Evolutionary conservation across 2,797 vertebrate genomes (phyloP).

Genomic region (Chloroceryle inda): DNA sequence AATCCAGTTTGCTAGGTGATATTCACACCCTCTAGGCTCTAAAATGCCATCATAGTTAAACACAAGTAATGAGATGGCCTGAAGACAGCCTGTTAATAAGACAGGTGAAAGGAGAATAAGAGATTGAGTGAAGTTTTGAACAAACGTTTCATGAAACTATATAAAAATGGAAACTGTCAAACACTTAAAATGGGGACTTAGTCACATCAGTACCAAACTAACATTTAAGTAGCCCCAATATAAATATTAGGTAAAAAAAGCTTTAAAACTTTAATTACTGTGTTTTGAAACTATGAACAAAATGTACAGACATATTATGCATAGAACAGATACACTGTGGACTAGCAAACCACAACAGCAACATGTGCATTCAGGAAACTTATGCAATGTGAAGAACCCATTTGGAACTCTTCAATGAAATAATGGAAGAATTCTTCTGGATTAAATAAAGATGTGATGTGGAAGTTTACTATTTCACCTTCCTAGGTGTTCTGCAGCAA

Average conservation of each 20-base stretch:
- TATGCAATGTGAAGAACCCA: neutral
- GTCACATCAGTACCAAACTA: neutral
- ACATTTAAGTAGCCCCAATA: neutral
- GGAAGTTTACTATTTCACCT: neutral
- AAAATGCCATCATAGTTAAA: neutral
- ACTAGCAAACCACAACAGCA: neutral
- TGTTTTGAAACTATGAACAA: neutral
- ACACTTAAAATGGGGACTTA: neutral
- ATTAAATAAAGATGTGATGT: neutral
- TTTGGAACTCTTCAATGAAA: neutral
- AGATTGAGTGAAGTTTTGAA: neutral
- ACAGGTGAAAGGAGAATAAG: neutral
- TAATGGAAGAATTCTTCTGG: neutral
- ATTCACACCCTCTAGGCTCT: neutral
- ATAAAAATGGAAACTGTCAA: neutral
- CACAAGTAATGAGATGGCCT: neutral
- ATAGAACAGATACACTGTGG: neutral
- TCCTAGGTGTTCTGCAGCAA: neutral
- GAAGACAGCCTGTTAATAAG: neutral
- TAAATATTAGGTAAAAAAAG: neutral
- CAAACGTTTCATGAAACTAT: neutral
- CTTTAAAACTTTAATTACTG: neutral
- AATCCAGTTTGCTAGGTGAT: neutral
- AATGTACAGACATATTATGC: neutral
- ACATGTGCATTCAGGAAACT: neutral